Conservation (phyloP, 2,888 invertebrate species). For the Protophormia terraenovae region DNA sequence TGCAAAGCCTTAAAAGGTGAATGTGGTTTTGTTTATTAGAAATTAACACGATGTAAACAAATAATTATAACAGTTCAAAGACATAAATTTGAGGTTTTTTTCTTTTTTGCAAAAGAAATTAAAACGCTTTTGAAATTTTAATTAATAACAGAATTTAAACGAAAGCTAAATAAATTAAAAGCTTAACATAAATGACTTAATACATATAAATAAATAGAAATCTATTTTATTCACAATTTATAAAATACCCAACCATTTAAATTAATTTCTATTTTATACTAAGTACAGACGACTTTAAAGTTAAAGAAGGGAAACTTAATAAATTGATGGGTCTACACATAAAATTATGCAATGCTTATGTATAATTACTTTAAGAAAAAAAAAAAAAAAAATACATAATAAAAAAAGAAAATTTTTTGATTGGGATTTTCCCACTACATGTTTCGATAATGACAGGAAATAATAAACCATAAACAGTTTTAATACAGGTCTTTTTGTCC, state of each 20-base stretch:
- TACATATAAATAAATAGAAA: background rate
- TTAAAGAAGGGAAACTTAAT: slow-evolving; percentile 9
- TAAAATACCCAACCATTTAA: background rate
- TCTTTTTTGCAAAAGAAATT: background rate
- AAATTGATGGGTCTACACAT: background rate
- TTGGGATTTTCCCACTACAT: slow-evolving; percentile 58
- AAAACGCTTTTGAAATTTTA: slow-evolving; percentile 3
- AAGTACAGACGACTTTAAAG: too few relatives aligned
- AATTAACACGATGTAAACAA: background rate
- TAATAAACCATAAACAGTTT: slow-evolving; percentile 50
- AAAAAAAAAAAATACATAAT: slow-evolving; percentile 14
- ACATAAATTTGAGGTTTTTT: background rate
- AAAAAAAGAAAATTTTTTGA: background rate
- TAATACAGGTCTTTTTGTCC: slow-evolving; percentile 33
- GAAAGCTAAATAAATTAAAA: background rate
- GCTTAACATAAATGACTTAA: background rate
- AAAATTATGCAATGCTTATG: slow-evolving; percentile 17
- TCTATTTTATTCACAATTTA: background rate
- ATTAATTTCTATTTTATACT: background rate
- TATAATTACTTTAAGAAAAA: background rate
- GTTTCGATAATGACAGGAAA: slow-evolving; percentile 49
- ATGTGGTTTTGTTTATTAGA: background rate
- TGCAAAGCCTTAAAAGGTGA: background rate
- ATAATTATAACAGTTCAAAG: slow-evolving; percentile 5
- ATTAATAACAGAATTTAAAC: background rate